phyloP scores from a whole-genome alignment of 2,113 vertebrate genomes.

The Calypte anna region DNA sequence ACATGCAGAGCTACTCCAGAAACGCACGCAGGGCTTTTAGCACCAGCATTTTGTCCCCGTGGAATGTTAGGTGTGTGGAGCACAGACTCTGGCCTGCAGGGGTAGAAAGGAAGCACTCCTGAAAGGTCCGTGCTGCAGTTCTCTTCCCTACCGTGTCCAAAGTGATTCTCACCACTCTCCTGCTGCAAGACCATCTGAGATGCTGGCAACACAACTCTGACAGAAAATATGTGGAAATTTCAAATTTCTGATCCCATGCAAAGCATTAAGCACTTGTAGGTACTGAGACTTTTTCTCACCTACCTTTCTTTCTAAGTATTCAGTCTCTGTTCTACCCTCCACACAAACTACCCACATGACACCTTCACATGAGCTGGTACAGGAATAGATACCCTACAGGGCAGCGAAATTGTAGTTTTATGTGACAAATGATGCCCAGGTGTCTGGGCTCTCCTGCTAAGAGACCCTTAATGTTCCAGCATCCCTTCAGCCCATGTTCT shows the following conservation, averaged over 20 bases:
- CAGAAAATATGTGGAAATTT: not conserved
- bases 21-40: not conserved
- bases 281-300: not conserved
- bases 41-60: not conserved
- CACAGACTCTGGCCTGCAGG: not conserved
- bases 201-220: not conserved
- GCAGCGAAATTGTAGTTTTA: not conserved
- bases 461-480: not conserved
- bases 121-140: not conserved
- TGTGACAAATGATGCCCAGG: not conserved
- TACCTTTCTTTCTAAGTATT: not conserved
- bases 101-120: not conserved
- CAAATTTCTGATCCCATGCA: not conserved
- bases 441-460: not conserved
- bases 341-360: not conserved
- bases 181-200: not conserved
- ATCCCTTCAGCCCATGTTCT: rapidly evolving
- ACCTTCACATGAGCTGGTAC: not conserved
- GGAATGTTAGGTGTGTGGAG: not conserved
- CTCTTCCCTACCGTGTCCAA: not conserved
- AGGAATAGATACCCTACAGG: not conserved
- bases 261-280: not conserved
- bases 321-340: not conserved
- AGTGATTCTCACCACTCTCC: not conserved
- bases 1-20: rapidly evolving